Percentiles rank a stretch among this genome's conserved stretches.
phyloP scores from a whole-genome alignment of 2,888 invertebrate species.

The Leptinotarsa haldemani region DNA sequence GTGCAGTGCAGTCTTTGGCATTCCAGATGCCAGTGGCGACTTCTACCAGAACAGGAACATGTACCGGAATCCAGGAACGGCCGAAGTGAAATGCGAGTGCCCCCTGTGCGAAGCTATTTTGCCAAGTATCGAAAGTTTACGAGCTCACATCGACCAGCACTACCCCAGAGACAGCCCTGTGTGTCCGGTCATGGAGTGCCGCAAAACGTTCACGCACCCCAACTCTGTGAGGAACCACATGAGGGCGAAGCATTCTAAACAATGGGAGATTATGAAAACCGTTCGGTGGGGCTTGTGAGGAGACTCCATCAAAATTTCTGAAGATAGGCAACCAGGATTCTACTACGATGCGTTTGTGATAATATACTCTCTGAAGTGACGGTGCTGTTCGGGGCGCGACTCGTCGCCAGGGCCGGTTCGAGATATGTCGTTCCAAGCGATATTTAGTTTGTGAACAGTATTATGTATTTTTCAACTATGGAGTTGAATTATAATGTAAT shows the following conservation, averaged over 20 bases:
- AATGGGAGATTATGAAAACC: slow-evolving; percentile 88
- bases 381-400: not conserved
- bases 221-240: slow-evolving; percentile 90
- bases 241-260: slow-evolving; percentile 83
- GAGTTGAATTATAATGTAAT: not conserved
- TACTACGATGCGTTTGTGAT: slow-evolving; percentile 32
- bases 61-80: slow-evolving; percentile 7
- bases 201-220: slow-evolving; percentile 82
- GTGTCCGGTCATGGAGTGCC: slow-evolving; percentile 82
- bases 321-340: slow-evolving; percentile 44
- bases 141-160: slow-evolving; percentile 83
- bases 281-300: slow-evolving; percentile 74
- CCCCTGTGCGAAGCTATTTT: slow-evolving; percentile 79
- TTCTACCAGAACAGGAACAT: not conserved
- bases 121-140: slow-evolving; percentile 75
- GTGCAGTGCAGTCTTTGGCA: slow-evolving; percentile 68
- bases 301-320: not conserved
- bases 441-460: not conserved
- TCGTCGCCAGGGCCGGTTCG: slow-evolving; percentile 20
- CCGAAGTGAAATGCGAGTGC: slow-evolving; percentile 69
- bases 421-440: not conserved
- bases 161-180: slow-evolving; percentile 87
- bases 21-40: slow-evolving; percentile 70
- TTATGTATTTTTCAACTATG: not conserved
- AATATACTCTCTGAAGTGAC: slow-evolving; percentile 14